Percentiles rank a stretch among this genome's conserved stretches.
These are phyloP conservation scores for Sakesphorus luctuosus DNA, from an alignment of 2,113 vertebrate genomes.

Conservation along the genomic window DNA sequence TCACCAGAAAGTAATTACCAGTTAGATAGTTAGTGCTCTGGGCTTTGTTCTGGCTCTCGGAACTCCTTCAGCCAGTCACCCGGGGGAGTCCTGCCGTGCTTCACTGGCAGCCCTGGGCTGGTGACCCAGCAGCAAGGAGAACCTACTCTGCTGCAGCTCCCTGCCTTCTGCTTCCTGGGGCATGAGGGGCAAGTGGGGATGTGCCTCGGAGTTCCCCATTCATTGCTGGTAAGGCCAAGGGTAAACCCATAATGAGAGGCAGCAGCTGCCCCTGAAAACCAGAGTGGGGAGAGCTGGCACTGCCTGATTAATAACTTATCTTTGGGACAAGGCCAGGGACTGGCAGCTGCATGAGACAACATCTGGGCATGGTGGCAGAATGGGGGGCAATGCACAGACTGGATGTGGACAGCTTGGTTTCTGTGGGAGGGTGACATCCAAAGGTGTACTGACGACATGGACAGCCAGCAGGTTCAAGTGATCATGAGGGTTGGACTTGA, in stretches of 20 bases:
- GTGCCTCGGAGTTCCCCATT: accelerated
- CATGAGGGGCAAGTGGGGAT: background rate
- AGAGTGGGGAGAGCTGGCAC: background rate
- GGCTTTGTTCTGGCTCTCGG: slow-evolving; percentile 61
- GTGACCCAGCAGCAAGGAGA: background rate
- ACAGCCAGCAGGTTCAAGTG: background rate
- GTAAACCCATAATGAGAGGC: background rate
- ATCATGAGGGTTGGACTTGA: no score
- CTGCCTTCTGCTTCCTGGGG: background rate
- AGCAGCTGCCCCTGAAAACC: background rate
- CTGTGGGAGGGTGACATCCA: accelerated
- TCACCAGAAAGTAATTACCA: slow-evolving; percentile 76
- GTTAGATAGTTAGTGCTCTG: slow-evolving; percentile 72
- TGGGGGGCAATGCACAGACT: background rate
- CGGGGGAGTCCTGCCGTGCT: background rate
- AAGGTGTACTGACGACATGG: accelerated
- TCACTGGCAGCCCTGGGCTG: background rate
- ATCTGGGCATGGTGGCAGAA: background rate
- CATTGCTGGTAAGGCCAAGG: background rate
- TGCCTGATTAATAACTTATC: background rate
- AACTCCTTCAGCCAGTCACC: slow-evolving; percentile 13
- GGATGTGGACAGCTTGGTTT: background rate
- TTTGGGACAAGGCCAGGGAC: background rate
- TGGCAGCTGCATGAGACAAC: background rate
- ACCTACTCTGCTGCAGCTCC: background rate